Percentiles rank a stretch among this genome's conserved stretches.
phyloP scores from a whole-genome alignment of 2,888 invertebrate genomes.

The Trissoscelio sp. region DNA sequence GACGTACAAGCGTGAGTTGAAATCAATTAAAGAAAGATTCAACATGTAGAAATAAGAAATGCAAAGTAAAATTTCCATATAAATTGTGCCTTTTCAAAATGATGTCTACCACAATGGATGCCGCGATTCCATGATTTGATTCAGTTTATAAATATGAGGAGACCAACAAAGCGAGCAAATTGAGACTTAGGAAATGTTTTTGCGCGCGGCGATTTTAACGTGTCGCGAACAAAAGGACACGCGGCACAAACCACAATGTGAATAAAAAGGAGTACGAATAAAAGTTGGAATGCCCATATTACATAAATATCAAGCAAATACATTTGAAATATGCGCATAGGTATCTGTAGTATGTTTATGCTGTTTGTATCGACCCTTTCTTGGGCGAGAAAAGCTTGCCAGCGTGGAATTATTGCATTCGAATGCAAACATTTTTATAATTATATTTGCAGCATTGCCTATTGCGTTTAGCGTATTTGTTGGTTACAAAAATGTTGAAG shows the following conservation, averaged over 20 bases:
- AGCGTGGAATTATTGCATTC: neutral
- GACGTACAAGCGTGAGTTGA: too few species aligned
- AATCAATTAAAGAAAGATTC: neutral
- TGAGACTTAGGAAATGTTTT: conserved; percentile 11
- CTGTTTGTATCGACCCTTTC: neutral
- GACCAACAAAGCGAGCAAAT: neutral
- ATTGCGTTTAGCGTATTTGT: neutral
- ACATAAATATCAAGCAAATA: conserved; percentile 20
- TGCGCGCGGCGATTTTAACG: conserved; percentile 4
- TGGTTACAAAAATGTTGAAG: too few species aligned
- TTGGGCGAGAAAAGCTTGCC: neutral
- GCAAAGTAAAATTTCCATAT: neutral
- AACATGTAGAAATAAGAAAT: neutral
- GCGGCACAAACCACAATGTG: neutral
- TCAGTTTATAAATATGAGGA: conserved; percentile 2
- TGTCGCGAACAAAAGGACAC: conserved; percentile 9
- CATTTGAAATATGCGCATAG: conserved; percentile 13
- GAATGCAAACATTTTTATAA: neutral
- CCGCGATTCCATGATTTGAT: neutral
- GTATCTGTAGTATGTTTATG: conserved; percentile 5
- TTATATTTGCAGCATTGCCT: neutral
- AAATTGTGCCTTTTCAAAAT: conserved; percentile 4
- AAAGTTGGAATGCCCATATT: conserved; percentile 22
- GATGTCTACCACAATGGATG: neutral
- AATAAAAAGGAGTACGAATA: conserved; percentile 23